A percentile compares a stretch with the other conserved stretches of the same genome.
Conservation (phyloP, 2,888 invertebrate species). For the Physocephala rufipes region DNA sequence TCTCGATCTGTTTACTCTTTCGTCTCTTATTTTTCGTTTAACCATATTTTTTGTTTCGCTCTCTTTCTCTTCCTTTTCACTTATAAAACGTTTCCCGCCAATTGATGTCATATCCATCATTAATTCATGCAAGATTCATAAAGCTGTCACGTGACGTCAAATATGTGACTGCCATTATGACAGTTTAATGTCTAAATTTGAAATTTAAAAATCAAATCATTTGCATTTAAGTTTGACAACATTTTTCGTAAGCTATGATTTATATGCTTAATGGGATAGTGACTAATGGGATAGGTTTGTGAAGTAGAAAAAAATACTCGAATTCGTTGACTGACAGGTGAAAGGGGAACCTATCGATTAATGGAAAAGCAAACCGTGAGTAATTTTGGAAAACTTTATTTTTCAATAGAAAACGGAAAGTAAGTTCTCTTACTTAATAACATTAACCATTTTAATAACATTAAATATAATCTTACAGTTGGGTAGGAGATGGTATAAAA, state of each 20-base stretch:
- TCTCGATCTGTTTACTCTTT: not conserved
- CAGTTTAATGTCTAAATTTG: no score
- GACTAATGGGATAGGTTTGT: not conserved
- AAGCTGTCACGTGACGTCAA: constrained; percentile 29
- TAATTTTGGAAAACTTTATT: not conserved
- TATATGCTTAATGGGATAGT: not conserved
- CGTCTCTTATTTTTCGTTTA: not conserved
- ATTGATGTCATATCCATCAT: constrained; percentile 25
- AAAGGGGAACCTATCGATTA: no score
- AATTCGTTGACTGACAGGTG: no score
- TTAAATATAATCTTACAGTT: not conserved
- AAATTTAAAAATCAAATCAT: constrained; percentile 43
- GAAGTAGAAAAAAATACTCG: no score
- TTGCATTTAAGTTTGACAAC: constrained; percentile 38
- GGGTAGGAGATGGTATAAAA: not conserved
- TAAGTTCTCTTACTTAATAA: not conserved
- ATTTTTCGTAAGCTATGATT: constrained; percentile 26
- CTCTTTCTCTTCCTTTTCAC: not conserved
- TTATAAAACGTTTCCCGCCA: not conserved
- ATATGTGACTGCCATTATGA: constrained; percentile 35
- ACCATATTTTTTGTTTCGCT: not conserved
- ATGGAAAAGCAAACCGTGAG: not conserved
- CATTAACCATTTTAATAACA: not conserved
- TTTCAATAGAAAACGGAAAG: not conserved
- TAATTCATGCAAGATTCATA: constrained; percentile 19